Evolutionary conservation across 2,797 vertebrate species (phyloP), one percentile per base, ranked within the genome.

Genomic region (Argyrosomus regius): DNA sequence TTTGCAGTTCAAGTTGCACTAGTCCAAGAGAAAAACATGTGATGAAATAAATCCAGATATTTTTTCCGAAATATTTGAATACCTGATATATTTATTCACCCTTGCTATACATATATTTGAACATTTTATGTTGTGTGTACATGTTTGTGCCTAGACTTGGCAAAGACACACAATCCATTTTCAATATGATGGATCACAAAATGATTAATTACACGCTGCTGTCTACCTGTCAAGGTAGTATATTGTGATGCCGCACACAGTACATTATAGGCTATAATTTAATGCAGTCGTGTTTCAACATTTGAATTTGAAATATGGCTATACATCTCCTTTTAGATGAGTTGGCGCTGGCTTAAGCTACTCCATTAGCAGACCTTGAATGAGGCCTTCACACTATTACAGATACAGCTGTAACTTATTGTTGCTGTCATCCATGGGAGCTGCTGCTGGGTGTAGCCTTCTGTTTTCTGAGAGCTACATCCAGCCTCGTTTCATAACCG

Each of bases 351-450:
- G 77, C 83, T 89, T 91, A 82, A 91, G 87, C 82, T 91, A 76
- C 85, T 90, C 88, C 87, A 93, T 92, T 92, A 91, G 89, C 82
- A 85, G 88, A 87, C 81, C 79, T 89, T 86, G 84, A 93, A 85
- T 85, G 86, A 81, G 77, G 86, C 79, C 71, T 90, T 87, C 87
- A 82, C 82, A 75, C 73, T 66, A 72, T 81, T 79, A 84, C 70
- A 78, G 84, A 89, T 83, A 81, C 86, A 87, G 86, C 74, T 76
- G 72, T 87, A 84, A 92, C 78, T 82, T 91, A 91, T 85, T 63
- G 86, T 82, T 59, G 58, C 81, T 89, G 87, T 90, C 92, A 84
- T 83, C 50, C n/a, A 17, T 49, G 60, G 62, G 59, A 78, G 53
- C 67, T 80, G 80, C 41, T 56, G 74, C 78, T 61, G 57, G 52